Conservation (phyloP, 1,140 invertebrate species). For the Phymorhynchus buccinoides region DNA sequence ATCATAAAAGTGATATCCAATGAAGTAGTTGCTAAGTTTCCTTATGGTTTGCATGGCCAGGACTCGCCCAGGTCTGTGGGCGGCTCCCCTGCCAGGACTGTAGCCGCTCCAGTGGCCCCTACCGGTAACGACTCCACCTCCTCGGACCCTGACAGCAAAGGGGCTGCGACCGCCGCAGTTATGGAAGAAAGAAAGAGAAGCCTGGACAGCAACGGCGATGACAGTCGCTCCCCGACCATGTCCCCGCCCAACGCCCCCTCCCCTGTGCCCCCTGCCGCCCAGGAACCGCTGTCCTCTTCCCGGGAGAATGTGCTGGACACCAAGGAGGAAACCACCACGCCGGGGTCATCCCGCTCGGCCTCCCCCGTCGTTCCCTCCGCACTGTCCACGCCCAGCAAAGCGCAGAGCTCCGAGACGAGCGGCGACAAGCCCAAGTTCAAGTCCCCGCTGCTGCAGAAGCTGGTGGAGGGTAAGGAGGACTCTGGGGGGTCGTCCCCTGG, state of each 20-base stretch:
- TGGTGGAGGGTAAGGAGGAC: conserved; percentile 56
- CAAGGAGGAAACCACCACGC: neutral
- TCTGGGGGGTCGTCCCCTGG: conserved; percentile 33
- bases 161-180: neutral
- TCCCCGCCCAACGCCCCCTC: neutral
- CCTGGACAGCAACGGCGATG: neutral
- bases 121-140: conserved; percentile 23
- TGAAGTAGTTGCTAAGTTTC: too few relatives aligned
- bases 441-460: conserved; percentile 66
- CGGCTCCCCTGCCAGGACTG: conserved; percentile 52
- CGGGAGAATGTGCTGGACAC: neutral
- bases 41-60: too few relatives aligned
- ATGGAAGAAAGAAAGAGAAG: neutral
- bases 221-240: neutral
- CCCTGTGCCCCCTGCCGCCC: neutral
- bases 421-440: conserved; percentile 63
- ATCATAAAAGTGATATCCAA: too few relatives aligned
- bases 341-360: neutral
- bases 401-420: conserved; percentile 43
- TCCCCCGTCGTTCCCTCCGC: neutral
- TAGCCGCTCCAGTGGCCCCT: conserved; percentile 26
- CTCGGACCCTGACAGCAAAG: conserved; percentile 28
- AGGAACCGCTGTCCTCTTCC: conserved; percentile 14
- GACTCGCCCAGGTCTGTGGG: conserved; percentile 47
- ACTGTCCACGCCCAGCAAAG: conserved; percentile 13